phyloP scores from a whole-genome alignment of 1,140 invertebrate species.

The Drosophila lowei region DNA sequence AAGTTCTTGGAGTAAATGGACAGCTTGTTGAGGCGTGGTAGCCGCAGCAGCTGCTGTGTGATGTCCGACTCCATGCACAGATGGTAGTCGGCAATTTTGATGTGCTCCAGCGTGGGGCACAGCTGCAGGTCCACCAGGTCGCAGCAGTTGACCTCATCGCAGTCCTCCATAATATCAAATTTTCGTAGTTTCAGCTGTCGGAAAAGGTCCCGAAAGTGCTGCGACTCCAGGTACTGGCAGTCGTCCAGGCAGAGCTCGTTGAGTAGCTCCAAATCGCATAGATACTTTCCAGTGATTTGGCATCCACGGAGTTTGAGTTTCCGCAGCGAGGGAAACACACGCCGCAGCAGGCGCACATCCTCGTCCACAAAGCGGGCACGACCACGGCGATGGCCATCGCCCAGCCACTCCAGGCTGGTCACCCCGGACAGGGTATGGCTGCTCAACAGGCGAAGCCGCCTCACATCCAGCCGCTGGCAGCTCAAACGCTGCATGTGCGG shows the following conservation, averaged over 20 bases:
- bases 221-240: conserved; percentile 67
- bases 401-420: conserved; percentile 55
- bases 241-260: conserved; percentile 65
- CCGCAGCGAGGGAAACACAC: conserved; percentile 57
- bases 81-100: conserved; percentile 76
- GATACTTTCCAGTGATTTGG: conserved; percentile 64
- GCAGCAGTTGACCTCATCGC: conserved; percentile 75
- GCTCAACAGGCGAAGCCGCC: conserved; percentile 47
- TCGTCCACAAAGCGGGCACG: conserved; percentile 62
- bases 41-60: conserved; percentile 53
- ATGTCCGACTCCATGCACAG: conserved; percentile 72
- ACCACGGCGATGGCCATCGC: conserved; percentile 21
- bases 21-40: conserved; percentile 61
- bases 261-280: conserved; percentile 53
- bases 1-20: conserved; percentile 78
- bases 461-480: conserved; percentile 56
- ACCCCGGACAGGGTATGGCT: conserved; percentile 32
- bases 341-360: conserved; percentile 57
- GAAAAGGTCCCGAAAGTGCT: conserved; percentile 69
- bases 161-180: conserved; percentile 76
- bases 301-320: conserved; percentile 60
- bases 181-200: conserved; percentile 57
- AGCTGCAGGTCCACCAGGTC: conserved; percentile 65
- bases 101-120: conserved; percentile 71
- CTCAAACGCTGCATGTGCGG: conserved; percentile 54